phyloP scores from a whole-genome alignment of 2,113 vertebrate species.

The Romanogobio albipinnatus region DNA sequence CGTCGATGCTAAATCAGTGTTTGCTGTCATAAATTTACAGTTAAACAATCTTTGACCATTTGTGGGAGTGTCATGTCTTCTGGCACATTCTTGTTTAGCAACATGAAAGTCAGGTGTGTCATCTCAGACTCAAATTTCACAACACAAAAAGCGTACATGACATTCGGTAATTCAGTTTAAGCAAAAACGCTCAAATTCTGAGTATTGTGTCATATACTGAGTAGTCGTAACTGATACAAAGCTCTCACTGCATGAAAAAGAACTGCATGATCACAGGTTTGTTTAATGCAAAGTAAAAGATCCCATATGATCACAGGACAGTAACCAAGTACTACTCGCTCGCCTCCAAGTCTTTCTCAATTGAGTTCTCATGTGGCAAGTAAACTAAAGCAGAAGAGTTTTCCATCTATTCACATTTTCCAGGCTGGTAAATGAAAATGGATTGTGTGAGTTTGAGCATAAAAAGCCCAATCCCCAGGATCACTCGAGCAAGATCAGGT shows the following conservation, averaged over 20 bases:
- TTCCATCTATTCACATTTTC: constrained; percentile 49
- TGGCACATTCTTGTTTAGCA: constrained; percentile 40
- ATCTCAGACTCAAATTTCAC: constrained; percentile 29
- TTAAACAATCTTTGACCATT: neutral
- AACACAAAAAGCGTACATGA: neutral
- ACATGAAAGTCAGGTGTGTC: constrained; percentile 37
- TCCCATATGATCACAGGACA: neutral
- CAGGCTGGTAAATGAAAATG: constrained; percentile 34
- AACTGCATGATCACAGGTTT: neutral
- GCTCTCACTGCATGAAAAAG: no score
- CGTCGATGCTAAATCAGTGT: neutral
- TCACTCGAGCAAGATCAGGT: neutral
- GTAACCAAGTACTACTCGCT: neutral
- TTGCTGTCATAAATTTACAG: neutral
- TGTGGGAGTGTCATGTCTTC: constrained; percentile 41
- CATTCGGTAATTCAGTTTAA: neutral
- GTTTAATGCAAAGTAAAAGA: neutral
- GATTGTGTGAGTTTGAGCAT: neutral
- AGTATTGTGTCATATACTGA: neutral
- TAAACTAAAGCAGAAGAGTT: constrained; percentile 13
- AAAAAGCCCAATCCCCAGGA: constrained; percentile 21
- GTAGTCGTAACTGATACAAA: neutral
- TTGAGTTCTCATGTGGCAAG: neutral
- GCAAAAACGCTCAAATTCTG: neutral
- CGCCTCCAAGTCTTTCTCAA: neutral